phyloP scores from a whole-genome alignment of 2,113 vertebrate species.

The Sinocyclocheilus grahami region DNA sequence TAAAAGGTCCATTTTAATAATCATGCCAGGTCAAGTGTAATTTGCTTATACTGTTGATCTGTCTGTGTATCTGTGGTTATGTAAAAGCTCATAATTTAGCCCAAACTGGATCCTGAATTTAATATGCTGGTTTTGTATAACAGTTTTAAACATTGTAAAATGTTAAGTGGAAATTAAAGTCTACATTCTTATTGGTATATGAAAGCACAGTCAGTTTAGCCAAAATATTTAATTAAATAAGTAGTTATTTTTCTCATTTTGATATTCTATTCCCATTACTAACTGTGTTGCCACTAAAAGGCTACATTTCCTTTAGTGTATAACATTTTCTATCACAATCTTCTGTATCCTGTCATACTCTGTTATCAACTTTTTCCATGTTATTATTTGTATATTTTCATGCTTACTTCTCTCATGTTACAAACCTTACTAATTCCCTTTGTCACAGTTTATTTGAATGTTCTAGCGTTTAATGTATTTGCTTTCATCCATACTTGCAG shows the following conservation, averaged over 20 bases:
- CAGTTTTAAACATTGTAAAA: neutral
- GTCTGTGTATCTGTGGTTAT: neutral
- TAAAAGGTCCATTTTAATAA: neutral
- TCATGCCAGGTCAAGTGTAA: neutral
- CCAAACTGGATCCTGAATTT: neutral
- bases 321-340: neutral
- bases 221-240: neutral
- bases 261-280: neutral
- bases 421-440: neutral
- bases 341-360: neutral
- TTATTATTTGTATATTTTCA: neutral
- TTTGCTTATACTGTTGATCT: neutral
- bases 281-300: constrained; percentile 11
- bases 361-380: neutral
- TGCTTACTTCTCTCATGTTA: neutral
- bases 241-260: neutral
- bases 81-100: neutral
- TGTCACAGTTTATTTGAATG: constrained; percentile 1
- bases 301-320: neutral
- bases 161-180: neutral
- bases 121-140: neutral
- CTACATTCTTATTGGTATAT: neutral
- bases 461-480: neutral
- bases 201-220: neutral
- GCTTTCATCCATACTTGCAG: neutral